These are phyloP conservation scores for Sarcophaga subvicina DNA, from an alignment of 2,888 invertebrate species.

Conservation along the genomic window DNA sequence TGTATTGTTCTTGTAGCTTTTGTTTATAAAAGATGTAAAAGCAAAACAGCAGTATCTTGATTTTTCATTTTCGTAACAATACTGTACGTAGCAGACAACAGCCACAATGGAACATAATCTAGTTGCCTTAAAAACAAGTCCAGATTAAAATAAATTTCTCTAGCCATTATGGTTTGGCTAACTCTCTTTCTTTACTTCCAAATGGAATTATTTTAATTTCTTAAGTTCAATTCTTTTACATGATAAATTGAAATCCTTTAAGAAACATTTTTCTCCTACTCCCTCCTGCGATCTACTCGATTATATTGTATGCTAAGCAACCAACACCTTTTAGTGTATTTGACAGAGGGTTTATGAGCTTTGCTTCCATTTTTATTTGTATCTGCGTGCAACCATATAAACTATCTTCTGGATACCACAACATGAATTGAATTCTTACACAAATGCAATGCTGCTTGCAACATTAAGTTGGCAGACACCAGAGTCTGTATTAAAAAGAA, in stretches of 20 bases:
- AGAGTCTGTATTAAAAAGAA: background rate
- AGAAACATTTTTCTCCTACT: background rate
- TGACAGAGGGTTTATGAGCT: constrained; percentile 47
- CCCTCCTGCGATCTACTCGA: background rate
- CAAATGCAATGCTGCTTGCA: constrained; percentile 35
- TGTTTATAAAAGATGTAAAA: too few relatives aligned
- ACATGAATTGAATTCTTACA: constrained; percentile 53
- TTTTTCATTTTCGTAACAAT: too few relatives aligned
- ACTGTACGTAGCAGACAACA: too few relatives aligned
- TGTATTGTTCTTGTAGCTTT: too few relatives aligned
- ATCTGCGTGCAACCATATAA: constrained; percentile 24
- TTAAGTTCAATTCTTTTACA: too few relatives aligned
- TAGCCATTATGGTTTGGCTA: too few relatives aligned
- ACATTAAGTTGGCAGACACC: background rate
- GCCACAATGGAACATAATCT: too few relatives aligned
- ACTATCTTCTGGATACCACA: constrained; percentile 37
- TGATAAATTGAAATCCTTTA: background rate
- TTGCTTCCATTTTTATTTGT: background rate
- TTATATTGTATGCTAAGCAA: background rate
- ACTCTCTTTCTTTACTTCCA: too few relatives aligned
- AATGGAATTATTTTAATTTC: too few relatives aligned
- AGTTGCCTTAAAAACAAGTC: too few relatives aligned
- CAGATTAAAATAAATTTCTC: too few relatives aligned
- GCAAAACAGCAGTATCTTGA: too few relatives aligned
- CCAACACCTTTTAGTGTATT: constrained; percentile 47